A percentile compares a stretch with the other conserved stretches of the same genome.
phyloP scores from a whole-genome alignment of 2,888 invertebrate genomes.

The Clepsis dumicolana region DNA sequence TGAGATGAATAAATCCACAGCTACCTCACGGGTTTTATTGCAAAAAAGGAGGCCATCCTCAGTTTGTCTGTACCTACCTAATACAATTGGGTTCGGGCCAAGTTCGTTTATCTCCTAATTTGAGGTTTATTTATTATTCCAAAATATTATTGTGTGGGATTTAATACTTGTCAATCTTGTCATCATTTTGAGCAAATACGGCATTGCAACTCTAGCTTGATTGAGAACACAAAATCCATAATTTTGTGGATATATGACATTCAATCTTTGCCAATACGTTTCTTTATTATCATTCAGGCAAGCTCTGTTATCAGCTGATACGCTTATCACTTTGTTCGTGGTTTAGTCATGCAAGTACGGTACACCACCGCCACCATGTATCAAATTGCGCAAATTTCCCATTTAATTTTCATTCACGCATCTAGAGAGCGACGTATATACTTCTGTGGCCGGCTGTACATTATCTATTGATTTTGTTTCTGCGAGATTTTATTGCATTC shows the following conservation, averaged over 20 bases:
- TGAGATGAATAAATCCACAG: background rate
- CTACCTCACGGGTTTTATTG: background rate
- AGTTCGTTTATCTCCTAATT: no score
- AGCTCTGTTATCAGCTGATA: conserved; percentile 31
- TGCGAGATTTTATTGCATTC: conserved; percentile 5
- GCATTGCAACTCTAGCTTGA: no score
- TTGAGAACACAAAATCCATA: background rate
- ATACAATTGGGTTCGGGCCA: no score
- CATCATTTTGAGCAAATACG: no score
- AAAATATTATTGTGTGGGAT: no score
- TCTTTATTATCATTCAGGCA: conserved; percentile 26
- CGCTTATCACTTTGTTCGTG: conserved; percentile 30
- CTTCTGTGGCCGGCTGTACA: conserved; percentile 10
- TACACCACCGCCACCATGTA: conserved; percentile 6
- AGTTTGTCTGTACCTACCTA: no score
- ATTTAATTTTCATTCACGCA: conserved; percentile 5
- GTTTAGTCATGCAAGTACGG: conserved; percentile 30
- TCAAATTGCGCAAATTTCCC: conserved; percentile 5
- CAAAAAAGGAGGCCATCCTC: background rate
- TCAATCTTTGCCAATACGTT: conserved; percentile 14
- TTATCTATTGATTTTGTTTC: conserved; percentile 14
- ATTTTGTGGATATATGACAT: background rate
- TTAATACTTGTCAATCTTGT: no score
- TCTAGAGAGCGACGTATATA: background rate
- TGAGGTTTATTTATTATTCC: no score